Base-by-base conservation (phyloP, 2,113 vertebrate genomes). In the Eolophus roseicapilla region DNA sequence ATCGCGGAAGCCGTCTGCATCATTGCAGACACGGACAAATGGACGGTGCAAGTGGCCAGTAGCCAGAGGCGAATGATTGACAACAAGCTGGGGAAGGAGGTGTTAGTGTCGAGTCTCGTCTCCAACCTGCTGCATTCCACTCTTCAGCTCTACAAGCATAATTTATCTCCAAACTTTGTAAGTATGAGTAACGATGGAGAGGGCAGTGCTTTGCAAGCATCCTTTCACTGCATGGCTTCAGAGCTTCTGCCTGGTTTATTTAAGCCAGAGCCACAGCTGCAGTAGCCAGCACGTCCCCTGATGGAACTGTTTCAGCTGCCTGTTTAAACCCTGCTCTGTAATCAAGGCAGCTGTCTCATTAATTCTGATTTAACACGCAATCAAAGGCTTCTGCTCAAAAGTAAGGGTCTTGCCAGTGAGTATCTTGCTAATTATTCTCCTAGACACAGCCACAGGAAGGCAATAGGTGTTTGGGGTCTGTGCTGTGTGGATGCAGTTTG, bases 1-100 rank as follows among this genome's bases (percentile, higher is more conserved):
- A 99, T 99, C 37, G 99, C 99, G 17, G 99, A 99, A 97, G 99
- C 99, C 10, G 99, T 99, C 91, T 99, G 99, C 98, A 99, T 99
- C 97, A 98, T 99, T 86, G 99, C 99, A 97, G 99, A 99, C 98
- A 99, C 98, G 2, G 99, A 99, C 96, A 99, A 99, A 76, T 99
- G 99, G 99, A 99, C 99, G 1, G 99, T 99, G 86, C 99, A 99
- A 97, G 98, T 99, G 97, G 99, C 99, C 94, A 99, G 99, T 97
- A 99, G 99, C 88, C 99, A 99, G 98, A 98, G 99, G 55, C 91
- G 99, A 77, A 96, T 97, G 92, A 99, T 98, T 6, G 99, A 99
- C 37, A 98, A 98, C 95, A 99, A 99, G 95, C 96, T 99, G 64
- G 99, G 99, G 88, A 99, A 99, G 91, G 99, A 99, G 94, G 99